Conservation (phyloP, 2,113 vertebrate species). For the Lota lota region DNA sequence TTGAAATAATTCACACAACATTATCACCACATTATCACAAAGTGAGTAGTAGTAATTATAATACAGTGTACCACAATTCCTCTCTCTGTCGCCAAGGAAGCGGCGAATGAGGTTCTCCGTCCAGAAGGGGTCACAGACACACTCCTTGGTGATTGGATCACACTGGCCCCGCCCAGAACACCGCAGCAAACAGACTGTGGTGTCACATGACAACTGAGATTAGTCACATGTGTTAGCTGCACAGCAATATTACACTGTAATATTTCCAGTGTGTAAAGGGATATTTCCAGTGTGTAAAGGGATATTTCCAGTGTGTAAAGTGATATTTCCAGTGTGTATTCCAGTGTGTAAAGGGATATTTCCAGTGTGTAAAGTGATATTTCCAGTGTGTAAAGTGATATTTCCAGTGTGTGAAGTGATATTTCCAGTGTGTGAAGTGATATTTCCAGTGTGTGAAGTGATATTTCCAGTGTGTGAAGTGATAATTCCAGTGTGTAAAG, state of each 20-base stretch:
- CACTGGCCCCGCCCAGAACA: conserved; percentile 87
- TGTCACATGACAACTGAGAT: background rate
- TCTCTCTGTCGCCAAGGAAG: conserved; percentile 80
- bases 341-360: no score
- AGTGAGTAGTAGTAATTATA: background rate
- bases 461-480: background rate
- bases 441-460: background rate
- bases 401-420: no score
- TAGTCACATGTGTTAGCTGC: no score
- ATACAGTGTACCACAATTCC: conserved; percentile 81
- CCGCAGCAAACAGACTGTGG: conserved; percentile 80
- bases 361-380: no score
- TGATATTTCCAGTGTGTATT: no score
- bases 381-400: no score
- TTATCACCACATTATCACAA: no score
- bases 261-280: no score
- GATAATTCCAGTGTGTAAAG: background rate
- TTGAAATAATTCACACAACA: background rate
- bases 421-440: no score
- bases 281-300: no score
- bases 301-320: no score
- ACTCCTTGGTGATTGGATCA: conserved; percentile 85
- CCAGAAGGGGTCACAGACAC: conserved; percentile 87
- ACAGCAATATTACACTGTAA: background rate
- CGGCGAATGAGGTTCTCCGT: conserved; percentile 82